A percentile compares a stretch with the other conserved stretches of the same genome.
These are phyloP conservation scores for Meandrina meandrites DNA, from an alignment of 92 coral and sea anemone genomes.

Conservation along the genomic window DNA sequence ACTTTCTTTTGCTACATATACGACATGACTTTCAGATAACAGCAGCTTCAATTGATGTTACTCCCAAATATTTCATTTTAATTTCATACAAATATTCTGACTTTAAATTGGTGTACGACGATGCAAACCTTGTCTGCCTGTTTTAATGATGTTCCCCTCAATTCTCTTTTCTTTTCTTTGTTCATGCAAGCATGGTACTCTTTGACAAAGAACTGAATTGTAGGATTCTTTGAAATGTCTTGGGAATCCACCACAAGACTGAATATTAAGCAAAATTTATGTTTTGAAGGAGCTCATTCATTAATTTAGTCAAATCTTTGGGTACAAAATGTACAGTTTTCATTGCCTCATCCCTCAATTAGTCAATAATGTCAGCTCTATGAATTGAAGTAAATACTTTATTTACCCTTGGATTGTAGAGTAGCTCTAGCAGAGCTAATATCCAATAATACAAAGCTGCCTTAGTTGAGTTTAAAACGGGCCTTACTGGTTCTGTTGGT, in stretches of 20 bases:
- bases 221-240: slow-evolving; percentile 6
- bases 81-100: no score
- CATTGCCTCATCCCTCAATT: neutral
- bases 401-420: slow-evolving; percentile 12
- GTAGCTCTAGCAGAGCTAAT: slow-evolving; percentile 16
- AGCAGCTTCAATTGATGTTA: no score
- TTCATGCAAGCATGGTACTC: slow-evolving; percentile 1
- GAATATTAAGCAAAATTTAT: neutral
- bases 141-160: neutral
- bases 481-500: neutral
- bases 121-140: slow-evolving; percentile 19
- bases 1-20: no score
- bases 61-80: no score
- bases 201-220: neutral
- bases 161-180: slow-evolving; percentile 29
- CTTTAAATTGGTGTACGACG: no score
- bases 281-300: slow-evolving; percentile 17
- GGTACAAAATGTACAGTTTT: slow-evolving; percentile 25
- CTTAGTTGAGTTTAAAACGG: neutral
- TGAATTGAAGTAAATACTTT: no score
- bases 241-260: neutral
- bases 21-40: no score
- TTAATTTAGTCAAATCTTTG: neutral
- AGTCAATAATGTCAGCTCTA: slow-evolving; percentile 20
- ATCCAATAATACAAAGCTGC: neutral